These are phyloP conservation scores for Gerosis bhagava DNA, from an alignment of 2,888 invertebrate genomes.

Conservation along the genomic window DNA sequence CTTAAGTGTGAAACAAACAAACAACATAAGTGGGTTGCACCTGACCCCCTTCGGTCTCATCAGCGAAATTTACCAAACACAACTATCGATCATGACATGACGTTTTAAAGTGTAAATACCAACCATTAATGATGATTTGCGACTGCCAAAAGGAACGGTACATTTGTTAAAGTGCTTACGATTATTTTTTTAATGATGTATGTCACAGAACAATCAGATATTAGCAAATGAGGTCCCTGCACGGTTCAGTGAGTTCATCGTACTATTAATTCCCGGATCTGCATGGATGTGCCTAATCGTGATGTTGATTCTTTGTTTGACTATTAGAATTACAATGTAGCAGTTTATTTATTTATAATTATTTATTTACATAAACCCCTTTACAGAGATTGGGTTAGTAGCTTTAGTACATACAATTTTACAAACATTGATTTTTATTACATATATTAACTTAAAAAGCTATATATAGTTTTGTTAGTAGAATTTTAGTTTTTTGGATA, in stretches of 20 bases:
- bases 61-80: slow-evolving; percentile 28
- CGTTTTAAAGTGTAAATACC: slow-evolving; percentile 32
- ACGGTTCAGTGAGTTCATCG: slow-evolving; percentile 36
- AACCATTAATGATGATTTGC: slow-evolving; percentile 50
- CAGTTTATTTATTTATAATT: too few relatives aligned
- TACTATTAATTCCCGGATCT: slow-evolving; percentile 43
- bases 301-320: slow-evolving; percentile 35
- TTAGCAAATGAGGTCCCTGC: slow-evolving; percentile 21
- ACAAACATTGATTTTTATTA: too few relatives aligned
- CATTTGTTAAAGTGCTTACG: slow-evolving; percentile 37
- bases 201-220: slow-evolving; percentile 22
- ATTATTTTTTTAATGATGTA: slow-evolving; percentile 13
- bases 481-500: too few relatives aligned
- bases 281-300: slow-evolving; percentile 36
- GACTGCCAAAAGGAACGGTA: slow-evolving; percentile 47
- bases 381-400: too few relatives aligned
- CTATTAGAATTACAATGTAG: too few relatives aligned
- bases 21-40: slow-evolving; percentile 1
- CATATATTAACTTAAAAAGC: too few relatives aligned
- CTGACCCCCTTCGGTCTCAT: slow-evolving; percentile 28
- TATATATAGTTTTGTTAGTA: too few relatives aligned
- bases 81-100: slow-evolving; percentile 34
- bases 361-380: too few relatives aligned
- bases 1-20: too few relatives aligned
- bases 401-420: too few relatives aligned